Evolutionary conservation across 2,113 vertebrate species (phyloP).

Genomic region (Phyllostomus hastatus): DNA sequence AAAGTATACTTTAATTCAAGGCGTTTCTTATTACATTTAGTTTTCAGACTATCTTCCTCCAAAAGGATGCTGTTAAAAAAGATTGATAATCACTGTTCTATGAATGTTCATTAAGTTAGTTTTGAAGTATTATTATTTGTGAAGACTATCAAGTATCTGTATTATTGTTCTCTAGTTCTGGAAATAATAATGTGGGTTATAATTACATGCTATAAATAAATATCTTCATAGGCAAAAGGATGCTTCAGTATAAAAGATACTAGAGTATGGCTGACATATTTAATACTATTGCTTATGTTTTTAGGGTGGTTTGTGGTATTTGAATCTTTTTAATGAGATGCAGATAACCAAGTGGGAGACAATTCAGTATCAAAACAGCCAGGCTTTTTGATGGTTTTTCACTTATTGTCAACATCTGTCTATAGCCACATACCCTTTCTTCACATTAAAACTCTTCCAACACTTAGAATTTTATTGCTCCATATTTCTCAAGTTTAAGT

Average conservation of each 20-base stretch:
- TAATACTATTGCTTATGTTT: neutral
- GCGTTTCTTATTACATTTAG: constrained; percentile 58
- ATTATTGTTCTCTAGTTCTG: constrained; percentile 66
- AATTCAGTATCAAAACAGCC: neutral
- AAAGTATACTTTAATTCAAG: constrained; percentile 54
- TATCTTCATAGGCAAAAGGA: constrained; percentile 47
- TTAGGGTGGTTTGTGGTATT: neutral
- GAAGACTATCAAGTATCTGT: constrained; percentile 74
- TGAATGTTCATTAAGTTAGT: constrained; percentile 71
- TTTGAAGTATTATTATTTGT: constrained; percentile 77
- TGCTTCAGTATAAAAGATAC: neutral
- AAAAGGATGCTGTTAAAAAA: constrained; percentile 55
- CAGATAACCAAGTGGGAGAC: neutral
- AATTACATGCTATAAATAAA: constrained; percentile 61
- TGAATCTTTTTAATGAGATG: constrained; percentile 26
- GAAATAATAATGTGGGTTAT: constrained; percentile 56
- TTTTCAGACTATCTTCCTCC: constrained; percentile 63
- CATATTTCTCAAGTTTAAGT: neutral
- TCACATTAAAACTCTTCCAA: neutral
- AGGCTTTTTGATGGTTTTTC: neutral
- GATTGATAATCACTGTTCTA: constrained; percentile 54
- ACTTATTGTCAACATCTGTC: neutral
- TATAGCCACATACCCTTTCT: neutral
- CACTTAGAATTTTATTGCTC: constrained; percentile 11
- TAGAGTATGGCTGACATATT: neutral